These are phyloP conservation scores for Ornithoptera priamus DNA, from an alignment of 2,888 invertebrate genomes.

Conservation along the genomic window DNA sequence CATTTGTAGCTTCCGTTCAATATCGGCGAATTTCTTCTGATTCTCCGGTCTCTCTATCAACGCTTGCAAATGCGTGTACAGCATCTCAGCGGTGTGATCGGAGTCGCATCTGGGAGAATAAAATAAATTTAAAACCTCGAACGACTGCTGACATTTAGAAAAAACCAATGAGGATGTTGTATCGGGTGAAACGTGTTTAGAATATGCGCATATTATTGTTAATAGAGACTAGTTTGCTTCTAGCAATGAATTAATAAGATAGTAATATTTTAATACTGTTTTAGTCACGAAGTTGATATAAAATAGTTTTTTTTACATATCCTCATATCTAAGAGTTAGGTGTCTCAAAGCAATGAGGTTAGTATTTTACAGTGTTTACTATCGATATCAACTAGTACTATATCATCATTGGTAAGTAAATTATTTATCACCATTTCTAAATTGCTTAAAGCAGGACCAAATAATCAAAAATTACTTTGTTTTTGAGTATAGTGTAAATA, in stretches of 20 bases:
- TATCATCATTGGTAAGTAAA: too few relatives aligned
- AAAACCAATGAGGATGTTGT: conserved; percentile 8
- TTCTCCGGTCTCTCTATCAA: conserved; percentile 91
- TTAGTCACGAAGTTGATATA: conserved; percentile 6
- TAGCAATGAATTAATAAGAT: conserved; percentile 1
- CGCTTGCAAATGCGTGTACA: conserved; percentile 91
- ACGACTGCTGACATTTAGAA: conserved; percentile 10
- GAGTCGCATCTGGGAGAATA: conserved; percentile 86
- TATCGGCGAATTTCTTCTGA: conserved; percentile 90
- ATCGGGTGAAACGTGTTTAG: conserved; percentile 10
- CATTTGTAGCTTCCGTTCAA: conserved; percentile 82
- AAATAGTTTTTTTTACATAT: neutral
- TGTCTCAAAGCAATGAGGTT: too few relatives aligned
- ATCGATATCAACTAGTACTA: too few relatives aligned
- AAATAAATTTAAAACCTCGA: conserved; percentile 20
- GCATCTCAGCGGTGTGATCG: conserved; percentile 92
- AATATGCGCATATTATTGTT: conserved; percentile 8
- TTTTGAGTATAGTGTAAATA: too few relatives aligned
- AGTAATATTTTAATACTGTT: conserved; percentile 2
- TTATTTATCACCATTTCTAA: too few relatives aligned
- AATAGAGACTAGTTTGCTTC: conserved; percentile 6
- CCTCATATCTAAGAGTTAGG: too few relatives aligned
- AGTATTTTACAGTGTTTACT: too few relatives aligned
- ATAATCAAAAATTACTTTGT: too few relatives aligned
- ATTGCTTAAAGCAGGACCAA: too few relatives aligned